Percentiles rank a stretch among this genome's conserved stretches.
These are phyloP conservation scores for Hermaeophaga mercurialis DNA, from an alignment of 2,888 invertebrate genomes.

Conservation along the genomic window DNA sequence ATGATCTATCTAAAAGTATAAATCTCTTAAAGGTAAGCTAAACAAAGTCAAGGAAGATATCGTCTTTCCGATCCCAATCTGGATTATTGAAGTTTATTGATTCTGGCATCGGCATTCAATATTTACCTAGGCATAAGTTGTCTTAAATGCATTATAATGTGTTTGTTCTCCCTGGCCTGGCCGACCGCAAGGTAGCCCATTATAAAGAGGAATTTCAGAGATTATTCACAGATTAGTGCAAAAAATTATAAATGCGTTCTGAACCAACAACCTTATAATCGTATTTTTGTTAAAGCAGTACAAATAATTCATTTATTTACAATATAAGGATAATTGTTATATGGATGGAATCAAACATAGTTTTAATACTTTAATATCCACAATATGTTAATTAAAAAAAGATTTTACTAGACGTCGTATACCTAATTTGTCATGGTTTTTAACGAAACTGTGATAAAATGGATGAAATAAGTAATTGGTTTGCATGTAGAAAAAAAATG, in stretches of 20 bases:
- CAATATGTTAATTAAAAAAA: too few species aligned
- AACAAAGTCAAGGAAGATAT: conserved; percentile 46
- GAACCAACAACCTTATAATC: too few species aligned
- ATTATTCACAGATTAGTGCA: conserved; percentile 7
- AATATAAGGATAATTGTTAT: too few species aligned
- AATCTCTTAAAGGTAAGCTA: conserved; percentile 39
- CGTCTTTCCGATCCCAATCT: conserved; percentile 49
- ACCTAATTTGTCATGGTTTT: too few species aligned
- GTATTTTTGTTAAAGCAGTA: too few species aligned
- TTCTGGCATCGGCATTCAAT: conserved; percentile 50
- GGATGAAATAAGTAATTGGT: too few species aligned
- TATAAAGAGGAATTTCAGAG: not conserved
- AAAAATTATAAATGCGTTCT: not conserved
- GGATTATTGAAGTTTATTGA: conserved; percentile 51
- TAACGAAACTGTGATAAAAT: too few species aligned
- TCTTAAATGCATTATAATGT: conserved; percentile 51
- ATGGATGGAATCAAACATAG: too few species aligned
- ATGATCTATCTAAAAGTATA: conserved; percentile 43
- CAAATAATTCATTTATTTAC: too few species aligned
- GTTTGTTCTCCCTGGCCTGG: conserved; percentile 38
- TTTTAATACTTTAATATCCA: too few species aligned
- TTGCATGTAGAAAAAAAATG: too few species aligned
- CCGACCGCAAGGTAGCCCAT: conserved; percentile 17
- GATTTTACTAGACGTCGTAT: too few species aligned
- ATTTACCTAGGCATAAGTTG: conserved; percentile 50